phyloP scores from a whole-genome alignment of 2,888 invertebrate genomes.

The Caenorhabditis panamensis region DNA sequence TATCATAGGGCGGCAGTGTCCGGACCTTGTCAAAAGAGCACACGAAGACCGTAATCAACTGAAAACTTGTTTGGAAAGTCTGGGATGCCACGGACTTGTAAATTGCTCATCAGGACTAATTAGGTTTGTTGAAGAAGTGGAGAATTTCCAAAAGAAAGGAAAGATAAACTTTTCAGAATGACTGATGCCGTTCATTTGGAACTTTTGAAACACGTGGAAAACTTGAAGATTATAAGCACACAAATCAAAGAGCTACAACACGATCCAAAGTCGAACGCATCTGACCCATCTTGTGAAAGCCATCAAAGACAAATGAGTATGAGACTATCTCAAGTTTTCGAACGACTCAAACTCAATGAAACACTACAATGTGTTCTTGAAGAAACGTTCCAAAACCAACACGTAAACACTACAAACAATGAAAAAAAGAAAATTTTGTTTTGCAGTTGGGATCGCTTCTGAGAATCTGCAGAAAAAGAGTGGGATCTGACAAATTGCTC shows the following conservation, averaged over 20 bases:
- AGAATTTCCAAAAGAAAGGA: background rate
- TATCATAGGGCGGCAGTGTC: constrained; percentile 71
- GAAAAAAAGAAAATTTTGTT: too few species aligned
- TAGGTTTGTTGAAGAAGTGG: constrained; percentile 45
- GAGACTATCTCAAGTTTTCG: constrained; percentile 81
- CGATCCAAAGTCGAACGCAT: constrained; percentile 54
- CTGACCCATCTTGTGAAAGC: constrained; percentile 80
- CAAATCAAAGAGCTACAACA: constrained; percentile 80
- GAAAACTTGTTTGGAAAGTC: constrained; percentile 79
- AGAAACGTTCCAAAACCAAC: constrained; percentile 80
- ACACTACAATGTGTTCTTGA: constrained; percentile 80
- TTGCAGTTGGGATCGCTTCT: constrained; percentile 80
- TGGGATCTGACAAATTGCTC: constrained; percentile 81
- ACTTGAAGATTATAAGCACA: constrained; percentile 78
- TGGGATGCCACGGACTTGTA: constrained; percentile 82
- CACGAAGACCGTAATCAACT: constrained; percentile 72
- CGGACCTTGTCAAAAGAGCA: constrained; percentile 72
- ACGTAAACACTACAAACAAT: too few species aligned
- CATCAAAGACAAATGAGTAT: constrained; percentile 82
- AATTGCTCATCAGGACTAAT: constrained; percentile 77
- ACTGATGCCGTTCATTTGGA: constrained; percentile 82
- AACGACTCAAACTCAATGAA: constrained; percentile 82
- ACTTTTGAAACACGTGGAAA: constrained; percentile 79
- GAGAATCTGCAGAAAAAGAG: constrained; percentile 81
- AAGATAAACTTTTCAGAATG: constrained; percentile 72